phyloP scores from a whole-genome alignment of 2,797 vertebrate genomes.

The Hapalemur alaotrensis region DNA sequence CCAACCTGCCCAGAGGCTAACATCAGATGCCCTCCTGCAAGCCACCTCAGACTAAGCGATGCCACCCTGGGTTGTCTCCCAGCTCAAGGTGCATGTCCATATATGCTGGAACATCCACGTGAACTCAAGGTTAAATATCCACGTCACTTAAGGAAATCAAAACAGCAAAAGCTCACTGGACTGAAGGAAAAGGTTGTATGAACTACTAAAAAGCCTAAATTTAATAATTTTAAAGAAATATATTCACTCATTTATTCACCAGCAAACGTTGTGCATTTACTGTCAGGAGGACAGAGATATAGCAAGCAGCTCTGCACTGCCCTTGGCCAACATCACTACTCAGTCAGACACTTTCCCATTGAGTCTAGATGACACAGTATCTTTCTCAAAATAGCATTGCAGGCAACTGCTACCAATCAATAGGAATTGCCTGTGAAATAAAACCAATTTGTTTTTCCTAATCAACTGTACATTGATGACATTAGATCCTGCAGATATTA shows the following conservation, averaged over 20 bases:
- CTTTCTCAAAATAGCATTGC: neutral
- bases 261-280: neutral
- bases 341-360: neutral
- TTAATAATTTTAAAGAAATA: neutral
- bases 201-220: neutral
- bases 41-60: neutral
- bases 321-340: neutral
- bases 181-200: neutral
- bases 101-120: neutral
- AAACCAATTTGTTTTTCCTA: neutral
- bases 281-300: neutral
- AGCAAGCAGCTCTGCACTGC: neutral
- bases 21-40: neutral
- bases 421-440: neutral
- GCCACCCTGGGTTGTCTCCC: neutral
- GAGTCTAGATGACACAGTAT: neutral
- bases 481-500: neutral
- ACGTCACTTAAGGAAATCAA: neutral
- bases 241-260: neutral
- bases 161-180: neutral
- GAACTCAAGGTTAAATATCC: neutral
- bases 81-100: neutral
- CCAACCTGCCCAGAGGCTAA: neutral
- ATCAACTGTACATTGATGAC: neutral
- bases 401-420: neutral